Evolutionary conservation across 37 sponge, comb jelly and placozoan genomes (phyloP).

Genomic region (Spongilla lacustris): DNA sequence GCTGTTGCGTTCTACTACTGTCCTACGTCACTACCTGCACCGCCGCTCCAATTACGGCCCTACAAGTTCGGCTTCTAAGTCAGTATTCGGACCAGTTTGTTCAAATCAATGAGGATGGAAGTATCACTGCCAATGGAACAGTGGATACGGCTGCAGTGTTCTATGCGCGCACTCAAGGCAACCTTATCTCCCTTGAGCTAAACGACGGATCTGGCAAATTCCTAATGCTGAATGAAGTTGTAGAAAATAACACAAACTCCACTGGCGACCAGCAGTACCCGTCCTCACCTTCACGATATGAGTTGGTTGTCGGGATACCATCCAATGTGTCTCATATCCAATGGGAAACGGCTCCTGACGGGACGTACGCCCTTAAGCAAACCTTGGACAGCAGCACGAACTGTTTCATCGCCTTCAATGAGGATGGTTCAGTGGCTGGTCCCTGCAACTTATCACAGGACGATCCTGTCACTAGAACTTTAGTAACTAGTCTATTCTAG

Average conservation of each 20-base stretch:
- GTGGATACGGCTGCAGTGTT: not conserved
- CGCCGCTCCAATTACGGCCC: too few relatives aligned
- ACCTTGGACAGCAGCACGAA: not conserved
- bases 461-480: not conserved
- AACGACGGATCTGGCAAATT: not conserved
- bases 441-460: not conserved
- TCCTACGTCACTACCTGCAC: too few relatives aligned
- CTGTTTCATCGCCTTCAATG: not conserved
- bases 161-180: not conserved
- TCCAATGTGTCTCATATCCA: not conserved
- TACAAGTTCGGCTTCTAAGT: not conserved
- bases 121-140: not conserved
- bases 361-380: not conserved
- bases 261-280: not conserved
- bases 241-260: not conserved
- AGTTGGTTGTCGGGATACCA: not conserved
- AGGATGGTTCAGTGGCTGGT: not conserved
- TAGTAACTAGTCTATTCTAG: too few relatives aligned
- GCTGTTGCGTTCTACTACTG: too few relatives aligned
- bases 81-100: not conserved
- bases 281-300: not conserved
- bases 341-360: not conserved
- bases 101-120: not conserved
- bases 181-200: not conserved
- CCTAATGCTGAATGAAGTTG: not conserved